These are phyloP conservation scores for Amphipoea oculea DNA, from an alignment of 2,888 invertebrate genomes.

Conservation along the genomic window DNA sequence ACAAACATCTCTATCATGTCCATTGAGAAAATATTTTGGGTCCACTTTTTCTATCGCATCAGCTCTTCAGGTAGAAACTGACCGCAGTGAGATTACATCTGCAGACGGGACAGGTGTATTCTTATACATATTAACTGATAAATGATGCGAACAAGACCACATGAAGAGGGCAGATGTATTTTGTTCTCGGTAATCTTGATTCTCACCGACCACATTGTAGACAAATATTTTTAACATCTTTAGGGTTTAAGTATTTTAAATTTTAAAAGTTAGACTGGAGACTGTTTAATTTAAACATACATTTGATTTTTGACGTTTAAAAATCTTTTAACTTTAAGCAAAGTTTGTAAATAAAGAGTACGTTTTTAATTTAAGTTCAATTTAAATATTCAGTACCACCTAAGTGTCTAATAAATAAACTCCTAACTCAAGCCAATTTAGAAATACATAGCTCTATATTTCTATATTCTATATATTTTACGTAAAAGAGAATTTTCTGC, in stretches of 20 bases:
- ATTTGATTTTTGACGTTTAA: background rate
- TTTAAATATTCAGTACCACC: background rate
- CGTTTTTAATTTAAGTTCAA: background rate
- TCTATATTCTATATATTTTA: background rate
- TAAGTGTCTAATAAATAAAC: background rate
- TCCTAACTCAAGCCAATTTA: background rate
- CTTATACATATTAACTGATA: conserved; percentile 18
- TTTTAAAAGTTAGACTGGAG: background rate
- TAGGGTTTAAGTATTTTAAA: background rate
- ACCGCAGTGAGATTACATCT: conserved; percentile 49
- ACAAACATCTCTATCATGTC: conserved; percentile 12
- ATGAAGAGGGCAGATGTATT: conserved; percentile 25
- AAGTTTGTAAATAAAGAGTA: background rate
- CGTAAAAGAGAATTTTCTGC: no score
- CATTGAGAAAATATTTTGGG: conserved; percentile 32
- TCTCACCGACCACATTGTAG: background rate
- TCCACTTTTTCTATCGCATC: conserved; percentile 5
- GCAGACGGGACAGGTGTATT: conserved; percentile 47
- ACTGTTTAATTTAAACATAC: background rate
- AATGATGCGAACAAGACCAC: conserved; percentile 13
- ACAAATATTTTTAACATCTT: background rate
- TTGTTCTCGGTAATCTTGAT: conserved; percentile 23
- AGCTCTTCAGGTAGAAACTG: conserved; percentile 44
- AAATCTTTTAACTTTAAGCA: background rate
- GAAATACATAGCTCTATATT: background rate